Percentiles rank a stretch among this genome's conserved stretches.
These are phyloP conservation scores for Ooceraea biroi DNA, from an alignment of 1,140 invertebrate species.

Conservation along the genomic window DNA sequence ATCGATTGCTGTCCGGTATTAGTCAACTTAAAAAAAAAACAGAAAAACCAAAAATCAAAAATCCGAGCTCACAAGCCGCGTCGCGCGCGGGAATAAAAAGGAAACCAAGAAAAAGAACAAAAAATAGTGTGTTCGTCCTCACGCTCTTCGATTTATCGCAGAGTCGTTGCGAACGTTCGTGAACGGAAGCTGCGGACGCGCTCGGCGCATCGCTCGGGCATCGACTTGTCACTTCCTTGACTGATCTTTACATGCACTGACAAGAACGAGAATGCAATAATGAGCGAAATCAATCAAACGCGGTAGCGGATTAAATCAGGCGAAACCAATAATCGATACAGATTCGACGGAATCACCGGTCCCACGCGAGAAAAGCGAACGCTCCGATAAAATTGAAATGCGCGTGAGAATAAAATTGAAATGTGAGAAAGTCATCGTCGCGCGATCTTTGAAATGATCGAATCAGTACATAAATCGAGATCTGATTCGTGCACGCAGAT, in stretches of 20 bases:
- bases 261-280: no score
- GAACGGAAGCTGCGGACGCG: conserved; percentile 1
- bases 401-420: no score
- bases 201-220: conserved; percentile 47
- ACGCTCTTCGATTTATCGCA: conserved; percentile 3
- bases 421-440: no score
- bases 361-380: no score
- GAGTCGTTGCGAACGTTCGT: conserved; percentile 29
- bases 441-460: no score
- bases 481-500: no score
- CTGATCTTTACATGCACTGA: not conserved
- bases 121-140: conserved; percentile 2
- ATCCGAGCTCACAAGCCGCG: conserved; percentile 75
- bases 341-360: no score
- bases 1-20: conserved; percentile 85
- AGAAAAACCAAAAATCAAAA: conserved; percentile 84
- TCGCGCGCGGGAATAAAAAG: conserved; percentile 2
- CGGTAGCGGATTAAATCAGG: no score
- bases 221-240: conserved; percentile 26
- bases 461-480: no score
- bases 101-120: not conserved
- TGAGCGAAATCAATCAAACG: no score
- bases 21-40: conserved; percentile 86
- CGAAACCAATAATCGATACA: no score
- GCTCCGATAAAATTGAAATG: no score